Percentiles rank a stretch among this genome's conserved stretches.
phyloP scores from a whole-genome alignment of 2,888 invertebrate species.

The Chorisops tibialis region DNA sequence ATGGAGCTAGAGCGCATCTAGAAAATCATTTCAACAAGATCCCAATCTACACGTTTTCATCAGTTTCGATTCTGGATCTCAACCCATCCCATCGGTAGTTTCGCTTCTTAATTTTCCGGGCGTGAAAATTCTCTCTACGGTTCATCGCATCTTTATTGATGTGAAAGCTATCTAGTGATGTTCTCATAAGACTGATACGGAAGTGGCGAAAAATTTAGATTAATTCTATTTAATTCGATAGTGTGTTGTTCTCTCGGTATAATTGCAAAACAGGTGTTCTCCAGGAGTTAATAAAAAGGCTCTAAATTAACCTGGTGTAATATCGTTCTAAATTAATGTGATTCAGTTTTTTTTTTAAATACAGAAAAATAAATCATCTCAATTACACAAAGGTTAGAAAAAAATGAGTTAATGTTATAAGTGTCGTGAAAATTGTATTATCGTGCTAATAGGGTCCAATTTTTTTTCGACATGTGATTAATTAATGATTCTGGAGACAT shows the following conservation, averaged over 20 bases:
- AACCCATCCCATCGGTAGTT: slow-evolving; percentile 21
- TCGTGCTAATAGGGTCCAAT: slow-evolving; percentile 11
- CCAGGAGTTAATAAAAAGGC: not conserved
- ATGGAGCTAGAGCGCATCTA: slow-evolving; percentile 22
- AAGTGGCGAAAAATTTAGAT: too few relatives aligned
- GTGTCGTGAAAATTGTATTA: not conserved
- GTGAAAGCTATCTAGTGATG: too few relatives aligned
- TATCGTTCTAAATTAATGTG: not conserved
- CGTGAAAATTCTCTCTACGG: slow-evolving; percentile 10
- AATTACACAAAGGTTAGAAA: too few relatives aligned
- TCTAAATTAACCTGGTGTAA: not conserved
- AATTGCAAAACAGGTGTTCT: not conserved
- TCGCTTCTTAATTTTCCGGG: slow-evolving; percentile 6
- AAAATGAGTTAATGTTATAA: not conserved
- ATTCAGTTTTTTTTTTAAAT: not conserved
- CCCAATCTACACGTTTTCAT: slow-evolving; percentile 8
- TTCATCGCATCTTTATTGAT: not conserved
- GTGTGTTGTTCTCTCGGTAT: too few relatives aligned
- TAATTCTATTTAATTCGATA: too few relatives aligned
- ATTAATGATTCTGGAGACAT: slow-evolving; percentile 8
- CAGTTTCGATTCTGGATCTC: slow-evolving; percentile 30
- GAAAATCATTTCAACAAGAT: slow-evolving; percentile 8
- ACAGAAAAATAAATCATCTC: too few relatives aligned
- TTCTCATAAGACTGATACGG: too few relatives aligned
- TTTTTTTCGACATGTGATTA: not conserved